Conservation (phyloP, 2,797 vertebrate genomes). For the Aselliscus stoliczkanus region DNA sequence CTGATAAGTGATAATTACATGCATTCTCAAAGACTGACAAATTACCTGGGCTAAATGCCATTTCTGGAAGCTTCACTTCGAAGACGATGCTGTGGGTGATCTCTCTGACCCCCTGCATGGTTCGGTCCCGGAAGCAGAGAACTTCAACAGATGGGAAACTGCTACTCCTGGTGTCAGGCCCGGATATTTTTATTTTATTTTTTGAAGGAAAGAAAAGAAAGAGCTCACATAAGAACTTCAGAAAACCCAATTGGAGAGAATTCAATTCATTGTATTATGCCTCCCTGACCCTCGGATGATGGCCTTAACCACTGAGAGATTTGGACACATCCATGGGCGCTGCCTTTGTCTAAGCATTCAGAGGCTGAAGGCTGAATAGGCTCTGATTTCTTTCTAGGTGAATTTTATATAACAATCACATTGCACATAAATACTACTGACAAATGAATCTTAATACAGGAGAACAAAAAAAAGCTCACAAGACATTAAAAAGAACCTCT, state of each 20-base stretch:
- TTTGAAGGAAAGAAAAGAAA: conserved; percentile 48
- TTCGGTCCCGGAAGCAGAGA: conserved; percentile 94
- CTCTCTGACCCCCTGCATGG: conserved; percentile 91
- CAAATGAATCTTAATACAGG: not conserved
- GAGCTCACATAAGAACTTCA: conserved; percentile 16
- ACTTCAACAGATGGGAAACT: conserved; percentile 88
- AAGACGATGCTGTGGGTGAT: conserved; percentile 92
- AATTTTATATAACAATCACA: conserved; percentile 5
- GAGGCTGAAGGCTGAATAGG: not conserved
- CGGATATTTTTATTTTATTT: not conserved
- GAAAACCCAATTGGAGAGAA: not conserved
- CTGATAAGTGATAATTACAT: not conserved
- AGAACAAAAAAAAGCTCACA: not conserved
- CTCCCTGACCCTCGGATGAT: not conserved
- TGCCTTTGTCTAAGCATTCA: not conserved
- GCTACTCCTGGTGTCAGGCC: conserved; percentile 83
- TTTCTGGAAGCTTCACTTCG: conserved; percentile 89
- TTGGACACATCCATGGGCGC: not conserved
- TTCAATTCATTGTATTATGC: conserved; percentile 4
- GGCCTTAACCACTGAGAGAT: not conserved
- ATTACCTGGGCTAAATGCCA: conserved; percentile 88
- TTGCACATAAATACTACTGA: not conserved
- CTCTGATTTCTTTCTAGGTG: not conserved
- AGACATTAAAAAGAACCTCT: not conserved
- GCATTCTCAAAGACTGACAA: not conserved